Evolutionary conservation across 1,140 invertebrate genomes (phyloP).

Genomic region (Galleria mellonella): DNA sequence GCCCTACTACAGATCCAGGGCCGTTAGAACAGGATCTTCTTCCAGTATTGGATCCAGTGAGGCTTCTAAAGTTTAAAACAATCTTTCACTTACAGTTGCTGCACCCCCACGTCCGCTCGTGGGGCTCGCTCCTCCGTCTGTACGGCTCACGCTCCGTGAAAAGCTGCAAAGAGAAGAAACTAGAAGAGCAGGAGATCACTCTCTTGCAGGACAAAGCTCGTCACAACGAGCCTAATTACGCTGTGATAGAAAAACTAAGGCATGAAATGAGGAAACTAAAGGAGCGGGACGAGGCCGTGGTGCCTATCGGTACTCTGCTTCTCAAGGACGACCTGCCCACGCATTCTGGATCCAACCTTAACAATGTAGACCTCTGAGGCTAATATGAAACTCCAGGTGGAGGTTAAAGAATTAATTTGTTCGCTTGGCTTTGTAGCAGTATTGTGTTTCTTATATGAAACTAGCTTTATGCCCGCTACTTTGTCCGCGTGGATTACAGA

Average conservation of each 20-base stretch:
- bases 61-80: too few species aligned
- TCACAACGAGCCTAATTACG: constrained; percentile 93
- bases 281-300: constrained; percentile 78
- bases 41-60: too few species aligned
- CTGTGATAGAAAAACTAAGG: constrained; percentile 92
- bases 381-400: too few species aligned
- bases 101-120: constrained; percentile 95
- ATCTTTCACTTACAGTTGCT: constrained; percentile 73
- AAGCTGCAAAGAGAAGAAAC: constrained; percentile 94
- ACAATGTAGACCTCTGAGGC: constrained; percentile 80
- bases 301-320: constrained; percentile 84
- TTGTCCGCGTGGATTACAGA: too few species aligned
- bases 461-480: too few species aligned
- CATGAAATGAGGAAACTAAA: constrained; percentile 91
- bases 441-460: too few species aligned
- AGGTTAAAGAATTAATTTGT: too few species aligned
- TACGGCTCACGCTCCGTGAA: constrained; percentile 96
- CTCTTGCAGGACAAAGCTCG: constrained; percentile 92
- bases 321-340: constrained; percentile 80
- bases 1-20: too few species aligned
- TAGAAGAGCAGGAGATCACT: constrained; percentile 95
- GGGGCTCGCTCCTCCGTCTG: constrained; percentile 93
- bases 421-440: too few species aligned
- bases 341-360: constrained; percentile 82
- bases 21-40: too few species aligned